A percentile compares a stretch with the other conserved stretches of the same genome.
phyloP scores from a whole-genome alignment of 2,113 vertebrate genomes.

The Oplegnathus fasciatus region DNA sequence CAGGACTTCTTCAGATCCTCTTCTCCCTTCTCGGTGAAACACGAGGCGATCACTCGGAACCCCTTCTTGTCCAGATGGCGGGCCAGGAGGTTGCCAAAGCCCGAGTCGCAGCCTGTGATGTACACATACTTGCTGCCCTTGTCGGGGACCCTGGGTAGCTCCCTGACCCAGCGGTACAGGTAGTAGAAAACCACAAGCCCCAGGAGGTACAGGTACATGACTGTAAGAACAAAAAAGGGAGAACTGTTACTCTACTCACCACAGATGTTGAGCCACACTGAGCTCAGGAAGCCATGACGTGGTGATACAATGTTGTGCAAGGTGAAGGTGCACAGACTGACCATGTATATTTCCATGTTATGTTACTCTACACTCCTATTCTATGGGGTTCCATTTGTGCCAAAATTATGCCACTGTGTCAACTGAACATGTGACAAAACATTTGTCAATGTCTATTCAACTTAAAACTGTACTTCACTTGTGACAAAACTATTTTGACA shows the following conservation, averaged over 20 bases:
- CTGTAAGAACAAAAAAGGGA: conserved; percentile 33
- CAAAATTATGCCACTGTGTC: no score
- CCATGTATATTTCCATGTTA: no score
- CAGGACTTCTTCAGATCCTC: conserved; percentile 84
- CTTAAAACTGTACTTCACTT: no score
- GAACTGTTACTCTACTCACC: neutral
- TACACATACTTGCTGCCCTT: conserved; percentile 85
- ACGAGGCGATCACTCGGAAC: conserved; percentile 89
- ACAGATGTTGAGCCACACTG: neutral
- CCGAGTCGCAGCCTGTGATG: conserved; percentile 92
- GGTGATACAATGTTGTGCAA: neutral
- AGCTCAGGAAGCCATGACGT: no score
- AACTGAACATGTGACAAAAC: no score
- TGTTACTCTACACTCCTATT: no score
- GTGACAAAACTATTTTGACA: no score
- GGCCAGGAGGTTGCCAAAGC: conserved; percentile 89
- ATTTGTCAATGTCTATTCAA: no score
- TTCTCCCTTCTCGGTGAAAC: conserved; percentile 86
- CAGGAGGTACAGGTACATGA: conserved; percentile 79
- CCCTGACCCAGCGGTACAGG: conserved; percentile 81
- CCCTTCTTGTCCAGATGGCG: conserved; percentile 86
- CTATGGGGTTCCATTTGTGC: no score
- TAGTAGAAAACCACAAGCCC: conserved; percentile 73
- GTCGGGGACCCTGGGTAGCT: conserved; percentile 75
- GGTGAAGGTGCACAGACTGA: neutral